Conservation (phyloP, 2,797 vertebrate species). For the Sardinella longiceps region DNA sequence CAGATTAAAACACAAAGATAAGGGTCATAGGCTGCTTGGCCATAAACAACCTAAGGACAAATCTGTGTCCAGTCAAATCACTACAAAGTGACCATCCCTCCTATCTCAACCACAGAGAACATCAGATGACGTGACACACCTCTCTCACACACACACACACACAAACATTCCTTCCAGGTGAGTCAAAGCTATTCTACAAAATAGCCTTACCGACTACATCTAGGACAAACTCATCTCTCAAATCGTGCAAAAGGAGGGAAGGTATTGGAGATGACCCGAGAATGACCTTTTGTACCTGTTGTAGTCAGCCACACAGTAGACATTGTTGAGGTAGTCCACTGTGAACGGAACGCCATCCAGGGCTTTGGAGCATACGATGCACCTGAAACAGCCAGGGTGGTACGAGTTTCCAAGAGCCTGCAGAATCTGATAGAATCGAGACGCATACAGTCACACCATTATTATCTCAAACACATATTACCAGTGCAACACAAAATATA, state of each 20-base stretch:
- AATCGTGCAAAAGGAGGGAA: background rate
- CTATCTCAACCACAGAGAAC: background rate
- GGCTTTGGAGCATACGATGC: constrained; percentile 85
- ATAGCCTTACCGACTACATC: background rate
- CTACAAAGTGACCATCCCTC: background rate
- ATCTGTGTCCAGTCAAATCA: constrained; percentile 20
- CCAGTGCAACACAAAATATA: constrained; percentile 6
- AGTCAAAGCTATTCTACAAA: background rate
- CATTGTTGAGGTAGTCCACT: constrained; percentile 87
- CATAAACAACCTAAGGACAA: constrained; percentile 1
- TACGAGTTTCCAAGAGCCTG: constrained; percentile 89
- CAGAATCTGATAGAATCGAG: constrained; percentile 74
- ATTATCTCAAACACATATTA: constrained; percentile 32
- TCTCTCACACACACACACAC: too few species aligned
- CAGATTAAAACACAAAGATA: background rate
- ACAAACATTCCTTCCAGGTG: background rate
- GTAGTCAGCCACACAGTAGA: constrained; percentile 89
- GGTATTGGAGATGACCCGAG: background rate
- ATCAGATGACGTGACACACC: background rate
- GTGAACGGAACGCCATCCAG: constrained; percentile 89
- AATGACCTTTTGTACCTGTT: constrained; percentile 75
- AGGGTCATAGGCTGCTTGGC: background rate
- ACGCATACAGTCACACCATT: background rate
- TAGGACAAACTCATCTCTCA: background rate
- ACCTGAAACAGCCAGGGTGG: constrained; percentile 87